These are phyloP conservation scores for Brachylomia viminalis DNA, from an alignment of 2,888 invertebrate species.

Conservation along the genomic window DNA sequence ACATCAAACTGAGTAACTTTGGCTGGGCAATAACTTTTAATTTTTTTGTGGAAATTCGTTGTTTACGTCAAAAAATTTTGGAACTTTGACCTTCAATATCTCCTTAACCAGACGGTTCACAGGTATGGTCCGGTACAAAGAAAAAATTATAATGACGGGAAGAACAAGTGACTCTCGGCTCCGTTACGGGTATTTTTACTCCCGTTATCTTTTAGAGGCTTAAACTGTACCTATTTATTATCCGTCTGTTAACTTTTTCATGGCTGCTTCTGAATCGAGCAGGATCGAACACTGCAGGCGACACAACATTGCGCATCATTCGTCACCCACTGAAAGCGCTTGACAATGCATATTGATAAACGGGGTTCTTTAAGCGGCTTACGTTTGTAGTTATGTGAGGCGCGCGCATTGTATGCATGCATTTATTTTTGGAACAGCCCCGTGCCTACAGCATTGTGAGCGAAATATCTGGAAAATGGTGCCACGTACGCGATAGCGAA, in stretches of 20 bases:
- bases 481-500: slow-evolving; percentile 5
- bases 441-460: background rate
- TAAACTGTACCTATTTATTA: background rate
- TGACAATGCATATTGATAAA: slow-evolving; percentile 31
- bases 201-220: background rate
- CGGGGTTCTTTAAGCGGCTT: slow-evolving; percentile 37
- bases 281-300: background rate
- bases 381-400: slow-evolving; percentile 27
- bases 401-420: slow-evolving; percentile 14
- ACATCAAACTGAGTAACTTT: background rate
- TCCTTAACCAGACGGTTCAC: background rate
- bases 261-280: slow-evolving; percentile 1
- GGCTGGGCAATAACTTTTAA: background rate
- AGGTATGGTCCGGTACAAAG: background rate
- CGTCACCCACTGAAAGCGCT: slow-evolving; percentile 6
- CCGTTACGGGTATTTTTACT: background rate
- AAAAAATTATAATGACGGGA: background rate
- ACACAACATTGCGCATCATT: background rate
- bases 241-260: background rate
- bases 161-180: background rate
- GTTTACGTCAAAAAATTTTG: background rate
- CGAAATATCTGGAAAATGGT: slow-evolving; percentile 7
- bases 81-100: background rate
- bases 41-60: background rate
- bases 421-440: slow-evolving; percentile 46